Evolutionary conservation across 2,888 invertebrate species (phyloP).

Genomic region (Seira musarum): DNA sequence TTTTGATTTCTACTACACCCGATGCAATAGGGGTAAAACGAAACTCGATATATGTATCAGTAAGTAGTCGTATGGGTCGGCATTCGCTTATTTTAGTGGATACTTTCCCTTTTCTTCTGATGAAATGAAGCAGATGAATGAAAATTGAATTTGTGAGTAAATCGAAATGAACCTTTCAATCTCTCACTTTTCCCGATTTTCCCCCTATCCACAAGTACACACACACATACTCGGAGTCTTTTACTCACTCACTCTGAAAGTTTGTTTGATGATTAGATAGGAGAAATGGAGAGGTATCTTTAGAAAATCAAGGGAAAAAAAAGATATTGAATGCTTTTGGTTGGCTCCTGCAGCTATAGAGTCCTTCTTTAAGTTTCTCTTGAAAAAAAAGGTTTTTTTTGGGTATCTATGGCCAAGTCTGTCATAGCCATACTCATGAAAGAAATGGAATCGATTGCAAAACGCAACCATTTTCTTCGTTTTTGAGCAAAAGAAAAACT

Average conservation of each 20-base stretch:
- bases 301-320: not conserved
- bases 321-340: not conserved
- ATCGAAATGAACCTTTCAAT: slow-evolving; percentile 60
- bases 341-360: no score
- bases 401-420: not conserved
- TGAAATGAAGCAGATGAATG: slow-evolving; percentile 54
- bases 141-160: slow-evolving; percentile 65
- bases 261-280: slow-evolving; percentile 14
- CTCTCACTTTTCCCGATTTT: slow-evolving; percentile 42
- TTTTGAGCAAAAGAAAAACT: no score
- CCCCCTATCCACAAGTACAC: not conserved
- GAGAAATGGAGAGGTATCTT: slow-evolving; percentile 9
- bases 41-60: no score
- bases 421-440: no score
- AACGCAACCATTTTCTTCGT: not conserved
- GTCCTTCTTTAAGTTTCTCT: not conserved
- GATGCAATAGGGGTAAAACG: no score
- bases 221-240: not conserved
- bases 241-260: slow-evolving; percentile 2
- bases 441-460: slow-evolving; percentile 9
- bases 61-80: no score
- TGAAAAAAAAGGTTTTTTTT: not conserved
- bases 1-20: no score
- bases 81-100: no score
- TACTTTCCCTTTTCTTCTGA: not conserved